These are phyloP conservation scores for Tyrannus savana DNA, from an alignment of 2,113 vertebrate species.

Conservation along the genomic window DNA sequence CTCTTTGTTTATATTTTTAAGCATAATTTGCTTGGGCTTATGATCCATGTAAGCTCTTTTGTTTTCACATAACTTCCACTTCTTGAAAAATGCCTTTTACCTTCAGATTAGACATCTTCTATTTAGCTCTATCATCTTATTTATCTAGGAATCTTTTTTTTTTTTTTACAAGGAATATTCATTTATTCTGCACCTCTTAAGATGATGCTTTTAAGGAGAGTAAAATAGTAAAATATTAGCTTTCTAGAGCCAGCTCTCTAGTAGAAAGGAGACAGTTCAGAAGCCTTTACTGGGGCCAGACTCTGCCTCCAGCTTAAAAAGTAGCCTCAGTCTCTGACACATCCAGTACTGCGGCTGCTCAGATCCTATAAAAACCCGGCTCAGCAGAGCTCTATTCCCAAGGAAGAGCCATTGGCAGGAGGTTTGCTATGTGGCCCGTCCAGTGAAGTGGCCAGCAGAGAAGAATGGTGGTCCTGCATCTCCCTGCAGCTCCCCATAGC, in stretches of 20 bases:
- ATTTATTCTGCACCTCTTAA: background rate
- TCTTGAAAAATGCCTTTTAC: background rate
- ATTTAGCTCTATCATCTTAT: background rate
- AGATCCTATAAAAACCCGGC: background rate
- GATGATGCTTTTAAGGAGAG: background rate
- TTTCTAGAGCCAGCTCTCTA: background rate
- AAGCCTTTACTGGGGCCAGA: background rate
- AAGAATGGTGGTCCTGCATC: background rate
- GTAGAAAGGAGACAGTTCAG: background rate
- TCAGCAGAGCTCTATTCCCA: background rate
- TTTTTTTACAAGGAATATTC: background rate
- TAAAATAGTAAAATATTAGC: slow-evolving; percentile 3
- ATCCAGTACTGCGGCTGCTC: background rate
- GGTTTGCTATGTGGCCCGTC: background rate
- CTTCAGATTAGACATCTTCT: background rate
- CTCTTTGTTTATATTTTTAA: background rate
- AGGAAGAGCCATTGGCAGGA: background rate
- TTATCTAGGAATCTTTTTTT: background rate
- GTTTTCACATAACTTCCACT: background rate
- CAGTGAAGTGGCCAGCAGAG: background rate
- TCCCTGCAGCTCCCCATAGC: background rate
- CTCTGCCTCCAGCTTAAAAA: background rate
- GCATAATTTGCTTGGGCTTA: background rate
- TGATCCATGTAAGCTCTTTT: background rate
- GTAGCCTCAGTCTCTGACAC: background rate